Evolutionary conservation across 30 jellyfish, hydroid and myxozoan genomes (phyloP), one percentile per base, ranked within the genome.

Genomic region (Aurelia aurita complex sp. Pacific): DNA sequence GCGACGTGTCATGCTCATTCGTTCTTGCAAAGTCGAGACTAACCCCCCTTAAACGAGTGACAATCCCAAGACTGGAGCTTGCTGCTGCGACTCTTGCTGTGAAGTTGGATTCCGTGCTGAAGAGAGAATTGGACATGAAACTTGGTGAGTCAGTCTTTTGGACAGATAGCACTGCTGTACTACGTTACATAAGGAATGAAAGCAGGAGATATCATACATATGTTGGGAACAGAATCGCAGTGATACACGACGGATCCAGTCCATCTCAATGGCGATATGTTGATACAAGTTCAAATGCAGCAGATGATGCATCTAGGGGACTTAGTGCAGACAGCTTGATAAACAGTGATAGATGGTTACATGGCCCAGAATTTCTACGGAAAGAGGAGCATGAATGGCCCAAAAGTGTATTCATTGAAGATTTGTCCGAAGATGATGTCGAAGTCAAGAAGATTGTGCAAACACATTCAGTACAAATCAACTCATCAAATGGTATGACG

Each of bases 121-220:
- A 59, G 55, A 72, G 80, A 18, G 94, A 85, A 64, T 52, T 85
- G 16, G 88, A 74, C 89, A 74, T 85, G 51, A 57, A 85, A 53
- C 67, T 74, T 33, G 75, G 62, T 85, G 69, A 74, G 50, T 62
- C 82, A 12, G 54, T 42, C 32, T 71, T 69, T 61, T 83, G 92
- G 92, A 85, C 94, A 74, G 94, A 85, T 85, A 61, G 83, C 82
- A 85, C 88, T 4, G 75, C 94, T 34, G 89, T 85, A 10, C 82
- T 85, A 2, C 74, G 82, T 17, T 85, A 59, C 67, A 74, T 74
- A 3, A 73, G 67, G 64, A 85, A 85, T 75, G 76, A 73, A 73
- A 62, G 79, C 74, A 52, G 74, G 36, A 61, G 89, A 65, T 85
- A 50, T 84, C 12, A 23, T 23, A 23, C 29, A 23, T 23, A 23